Conservation (phyloP, 2,797 vertebrate genomes). For the Tapera naevia region DNA sequence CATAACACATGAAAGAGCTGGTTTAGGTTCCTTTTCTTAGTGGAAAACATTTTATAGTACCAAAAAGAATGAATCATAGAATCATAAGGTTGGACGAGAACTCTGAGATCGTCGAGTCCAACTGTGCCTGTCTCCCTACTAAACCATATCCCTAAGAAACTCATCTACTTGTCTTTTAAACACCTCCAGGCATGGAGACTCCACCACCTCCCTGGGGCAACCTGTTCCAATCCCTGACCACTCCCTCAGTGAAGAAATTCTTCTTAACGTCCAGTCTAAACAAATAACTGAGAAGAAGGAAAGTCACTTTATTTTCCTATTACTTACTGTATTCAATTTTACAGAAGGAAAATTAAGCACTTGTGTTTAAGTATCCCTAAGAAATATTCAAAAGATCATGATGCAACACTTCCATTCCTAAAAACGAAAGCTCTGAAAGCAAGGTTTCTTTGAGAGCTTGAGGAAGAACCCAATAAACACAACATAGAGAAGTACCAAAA, state of each 20-base stretch:
- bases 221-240: too few species aligned
- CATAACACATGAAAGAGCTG: background rate
- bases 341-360: background rate
- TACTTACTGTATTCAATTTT: background rate
- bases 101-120: too few species aligned
- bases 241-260: too few species aligned
- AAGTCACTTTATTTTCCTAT: background rate
- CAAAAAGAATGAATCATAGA: background rate
- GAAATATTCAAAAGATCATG: background rate
- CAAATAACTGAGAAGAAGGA: background rate
- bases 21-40: background rate
- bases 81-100: too few species aligned
- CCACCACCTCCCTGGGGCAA: too few species aligned
- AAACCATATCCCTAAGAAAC: too few species aligned
- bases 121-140: too few species aligned
- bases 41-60: background rate
- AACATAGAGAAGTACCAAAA: background rate
- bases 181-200: too few species aligned
- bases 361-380: background rate
- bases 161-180: too few species aligned
- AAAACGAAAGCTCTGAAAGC: background rate
- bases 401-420: background rate
- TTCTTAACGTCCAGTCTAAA: too few species aligned
- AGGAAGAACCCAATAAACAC: background rate
- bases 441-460: background rate